Base-by-base conservation (phyloP, 2,113 vertebrate genomes). In the Mixornis gularis region DNA sequence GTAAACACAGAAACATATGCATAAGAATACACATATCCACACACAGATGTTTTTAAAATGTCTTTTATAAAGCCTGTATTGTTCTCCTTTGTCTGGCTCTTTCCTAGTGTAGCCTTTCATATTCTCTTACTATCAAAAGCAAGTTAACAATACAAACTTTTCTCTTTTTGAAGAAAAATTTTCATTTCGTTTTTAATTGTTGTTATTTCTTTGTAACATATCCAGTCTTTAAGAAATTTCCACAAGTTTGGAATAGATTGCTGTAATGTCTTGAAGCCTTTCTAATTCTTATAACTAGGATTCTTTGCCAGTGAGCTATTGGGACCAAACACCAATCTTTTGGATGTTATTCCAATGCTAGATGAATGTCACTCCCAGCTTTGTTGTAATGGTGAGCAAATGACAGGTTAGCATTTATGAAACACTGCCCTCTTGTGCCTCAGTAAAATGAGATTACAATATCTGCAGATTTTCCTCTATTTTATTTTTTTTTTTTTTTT, bases 351-450 rank as follows among this genome's bases (percentile, higher is more conserved):
- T 30, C 17, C 55, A 78, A 34, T 26, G 10, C 11, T 63, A 69
- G 53, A 56, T 79, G 66, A 86, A 53, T 68, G 32, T 38, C 46
- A 64, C 20, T 29, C 41, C 51, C 81, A 30, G 41, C 14, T 81
- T 82, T 17, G 1, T 41, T 63, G 21, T 26, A 80, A 77, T 24
- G 62, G 41, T 56, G 59, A 93, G 22, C 12, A 2, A 29, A 87
- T 81, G 13, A 20, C 9, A 65, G 13, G 32, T 62, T 60, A 90
- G 79, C 48, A 7, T 96, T 96, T 95, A 69, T 85, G 85, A 95
- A 95, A 96, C 56, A 94, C 87, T 94, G 92, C 93, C 94, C 83
- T 93, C 95, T 89, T 79, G 81, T 91, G 93, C 40, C 29, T 71
- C 70, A 72, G 4, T 58, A 55, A 81, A 66, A 90, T 34, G 43